A percentile compares a stretch with the other conserved stretches of the same genome.
These are phyloP conservation scores for Harpalus rufipes DNA, from an alignment of 2,888 invertebrate genomes.

Conservation along the genomic window DNA sequence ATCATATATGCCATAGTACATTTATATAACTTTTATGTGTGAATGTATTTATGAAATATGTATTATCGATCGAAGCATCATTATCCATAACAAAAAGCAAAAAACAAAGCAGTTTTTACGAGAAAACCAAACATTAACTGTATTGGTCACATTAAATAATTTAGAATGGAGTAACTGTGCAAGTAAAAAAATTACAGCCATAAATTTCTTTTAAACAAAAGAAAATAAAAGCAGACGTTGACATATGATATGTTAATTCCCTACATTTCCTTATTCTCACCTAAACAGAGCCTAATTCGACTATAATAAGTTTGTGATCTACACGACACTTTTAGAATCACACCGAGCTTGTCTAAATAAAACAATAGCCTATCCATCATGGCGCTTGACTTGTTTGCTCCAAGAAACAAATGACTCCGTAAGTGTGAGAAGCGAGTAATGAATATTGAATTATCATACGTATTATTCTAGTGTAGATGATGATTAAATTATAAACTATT, in stretches of 20 bases:
- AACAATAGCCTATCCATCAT: conserved; percentile 53
- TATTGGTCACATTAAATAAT: background rate
- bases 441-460: conserved; percentile 58
- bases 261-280: conserved; percentile 39
- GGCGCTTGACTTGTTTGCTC: conserved; percentile 39
- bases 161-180: background rate
- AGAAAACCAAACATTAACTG: background rate
- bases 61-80: no score
- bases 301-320: conserved; percentile 52
- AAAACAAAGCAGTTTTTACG: no score
- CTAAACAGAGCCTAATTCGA: conserved; percentile 45
- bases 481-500: conserved; percentile 26
- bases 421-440: conserved; percentile 46
- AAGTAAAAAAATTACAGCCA: background rate
- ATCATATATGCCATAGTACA: no score
- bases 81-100: no score
- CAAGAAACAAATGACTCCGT: conserved; percentile 41
- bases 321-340: conserved; percentile 43
- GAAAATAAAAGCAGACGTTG: conserved; percentile 37
- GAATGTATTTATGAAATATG: no score
- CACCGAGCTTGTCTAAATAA: conserved; percentile 22
- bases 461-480: conserved; percentile 28
- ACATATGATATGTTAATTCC: conserved; percentile 41
- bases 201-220: conserved; percentile 30
- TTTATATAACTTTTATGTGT: no score